Evolutionary conservation across 2,797 vertebrate species (phyloP).

Genomic region (Brachymystax lenok): DNA sequence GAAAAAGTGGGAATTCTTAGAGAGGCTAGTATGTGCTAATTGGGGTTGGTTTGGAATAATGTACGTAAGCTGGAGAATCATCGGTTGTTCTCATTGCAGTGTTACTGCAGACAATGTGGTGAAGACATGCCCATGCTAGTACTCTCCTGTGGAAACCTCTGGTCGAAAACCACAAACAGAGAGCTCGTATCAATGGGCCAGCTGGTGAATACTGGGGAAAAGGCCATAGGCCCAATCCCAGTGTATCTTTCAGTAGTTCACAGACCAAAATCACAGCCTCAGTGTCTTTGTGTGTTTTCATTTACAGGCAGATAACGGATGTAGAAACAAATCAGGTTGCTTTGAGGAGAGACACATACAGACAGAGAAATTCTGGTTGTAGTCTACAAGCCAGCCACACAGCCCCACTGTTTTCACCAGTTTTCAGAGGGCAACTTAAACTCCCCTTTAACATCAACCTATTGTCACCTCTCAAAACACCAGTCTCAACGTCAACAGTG

Average conservation of each 20-base stretch:
- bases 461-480: conserved; percentile 60
- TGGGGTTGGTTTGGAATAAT: conserved; percentile 37
- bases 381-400: conserved; percentile 35
- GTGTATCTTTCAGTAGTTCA: conserved; percentile 42
- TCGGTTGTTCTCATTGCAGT: conserved; percentile 55
- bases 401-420: conserved; percentile 45
- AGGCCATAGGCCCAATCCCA: conserved; percentile 46
- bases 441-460: conserved; percentile 47
- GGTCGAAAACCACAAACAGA: conserved; percentile 46
- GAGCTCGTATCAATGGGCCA: conserved; percentile 35
- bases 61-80: conserved; percentile 41
- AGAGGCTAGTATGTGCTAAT: conserved; percentile 33
- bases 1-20: background rate
- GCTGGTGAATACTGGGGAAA: conserved; percentile 25
- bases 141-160: conserved; percentile 55
- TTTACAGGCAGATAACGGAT: conserved; percentile 48
- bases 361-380: conserved; percentile 19
- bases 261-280: conserved; percentile 55
- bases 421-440: conserved; percentile 61
- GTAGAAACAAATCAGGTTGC: conserved; percentile 58
- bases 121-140: conserved; percentile 47
- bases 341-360: conserved; percentile 7
- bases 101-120: conserved; percentile 52
- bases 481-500: conserved; percentile 13
- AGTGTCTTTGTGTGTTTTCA: conserved; percentile 53